Base-by-base conservation (phyloP, 2,113 vertebrate species). In the Spea bombifrons region DNA sequence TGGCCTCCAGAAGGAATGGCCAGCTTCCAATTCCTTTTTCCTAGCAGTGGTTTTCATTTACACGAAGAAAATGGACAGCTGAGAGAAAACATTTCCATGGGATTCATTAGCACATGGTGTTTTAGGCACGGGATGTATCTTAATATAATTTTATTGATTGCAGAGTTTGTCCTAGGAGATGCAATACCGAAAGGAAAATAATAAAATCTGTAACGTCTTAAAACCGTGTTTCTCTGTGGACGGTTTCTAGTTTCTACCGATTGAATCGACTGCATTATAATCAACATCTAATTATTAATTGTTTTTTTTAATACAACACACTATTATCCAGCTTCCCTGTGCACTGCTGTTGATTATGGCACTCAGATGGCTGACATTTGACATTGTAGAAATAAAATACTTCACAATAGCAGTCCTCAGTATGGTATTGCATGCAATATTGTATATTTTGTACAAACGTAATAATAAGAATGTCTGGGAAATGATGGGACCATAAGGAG, bases 91-190 rank as follows among this genome's bases (percentile, higher is more conserved):
- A 70, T 80, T 83, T 64, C 73, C 63, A 87, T 84, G 70, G 75
- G 68, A 84, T 87, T 87, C 63, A 57, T 86, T 81, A 86, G 82
- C 82, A 81, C 71, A 82, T 80, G 78, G 81, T 86, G 84, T 86
- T 83, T 85, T 81, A 48, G 85, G 76, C 75, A 80, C 75, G 64
- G 57, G 86, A 84, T 81, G 73, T 64, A 84, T 80, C 65, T 76
- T 30, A 84, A 76, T 84, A 75, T 68, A 75, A 83, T 76, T 53
- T 73, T 84, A 79, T 48, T 75, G 48, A 85, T 84, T 45, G 83
- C 79, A 66, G 71, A 76, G 57, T 59, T 82, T 85, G 82, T 85
- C 44, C 64, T 80, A 84, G 80, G 55, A 47, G 57, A 59, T 8
- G 71, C 73, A 48, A 63, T 70, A 9, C 81, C 3, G 82, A 82